Conservation (phyloP, 2,888 invertebrate genomes). For the Hylaea fasciaria region DNA sequence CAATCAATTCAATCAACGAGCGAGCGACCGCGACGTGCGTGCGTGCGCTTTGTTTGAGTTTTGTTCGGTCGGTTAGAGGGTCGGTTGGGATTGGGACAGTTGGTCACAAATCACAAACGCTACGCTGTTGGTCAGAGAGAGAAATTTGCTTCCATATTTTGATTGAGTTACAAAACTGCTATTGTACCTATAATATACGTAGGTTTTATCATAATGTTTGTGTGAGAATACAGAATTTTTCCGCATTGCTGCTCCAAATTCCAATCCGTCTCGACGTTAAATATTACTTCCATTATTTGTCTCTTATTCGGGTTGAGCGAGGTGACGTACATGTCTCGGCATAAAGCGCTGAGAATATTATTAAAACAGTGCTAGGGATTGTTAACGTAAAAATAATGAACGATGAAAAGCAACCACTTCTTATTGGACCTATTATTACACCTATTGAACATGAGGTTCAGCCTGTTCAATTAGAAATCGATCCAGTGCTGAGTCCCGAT, state of each 20-base stretch:
- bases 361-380: slow-evolving; percentile 9
- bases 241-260: slow-evolving; percentile 40
- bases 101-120: too few species aligned
- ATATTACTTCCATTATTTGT: slow-evolving; percentile 21
- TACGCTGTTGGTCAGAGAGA: too few species aligned
- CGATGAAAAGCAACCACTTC: slow-evolving; percentile 89
- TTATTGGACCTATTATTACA: slow-evolving; percentile 74
- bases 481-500: slow-evolving; percentile 59
- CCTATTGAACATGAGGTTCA: slow-evolving; percentile 70
- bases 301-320: slow-evolving; percentile 11
- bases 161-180: too few species aligned
- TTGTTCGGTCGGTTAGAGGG: too few species aligned
- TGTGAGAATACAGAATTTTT: slow-evolving; percentile 18
- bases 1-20: too few species aligned
- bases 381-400: slow-evolving; percentile 74
- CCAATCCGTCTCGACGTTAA: slow-evolving; percentile 36
- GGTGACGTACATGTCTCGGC: slow-evolving; percentile 43
- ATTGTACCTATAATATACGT: too few species aligned
- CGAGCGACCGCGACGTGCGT: too few species aligned
- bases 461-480: slow-evolving; percentile 63
- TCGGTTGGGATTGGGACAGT: too few species aligned
- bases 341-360: slow-evolving; percentile 14
- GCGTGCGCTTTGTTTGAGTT: too few species aligned
- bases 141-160: too few species aligned
- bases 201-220: too few species aligned